These are phyloP conservation scores for Egretta garzetta DNA, from an alignment of 2,113 vertebrate genomes.

Conservation along the genomic window DNA sequence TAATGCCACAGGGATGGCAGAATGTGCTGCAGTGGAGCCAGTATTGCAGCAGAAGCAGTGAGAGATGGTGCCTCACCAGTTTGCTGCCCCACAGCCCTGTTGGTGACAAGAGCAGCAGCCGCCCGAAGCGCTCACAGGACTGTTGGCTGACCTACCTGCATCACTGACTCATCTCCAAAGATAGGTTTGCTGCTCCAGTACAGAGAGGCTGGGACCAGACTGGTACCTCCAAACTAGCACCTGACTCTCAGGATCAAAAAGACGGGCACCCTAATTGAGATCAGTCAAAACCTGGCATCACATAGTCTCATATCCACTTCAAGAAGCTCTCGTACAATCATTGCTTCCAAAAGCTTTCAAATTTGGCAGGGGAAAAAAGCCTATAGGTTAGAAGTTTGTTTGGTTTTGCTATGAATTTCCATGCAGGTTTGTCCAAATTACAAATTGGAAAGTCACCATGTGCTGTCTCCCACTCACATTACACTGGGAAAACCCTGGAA, in stretches of 20 bases:
- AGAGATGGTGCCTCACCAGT: constrained; percentile 44
- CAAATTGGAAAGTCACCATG: not conserved
- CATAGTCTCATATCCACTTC: not conserved
- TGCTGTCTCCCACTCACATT: constrained; percentile 23
- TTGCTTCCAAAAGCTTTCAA: not conserved
- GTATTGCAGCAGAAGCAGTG: constrained; percentile 40
- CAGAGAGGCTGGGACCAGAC: constrained; percentile 28
- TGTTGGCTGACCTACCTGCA: constrained; percentile 50
- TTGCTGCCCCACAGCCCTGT: constrained; percentile 29
- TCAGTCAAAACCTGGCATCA: constrained; percentile 38
- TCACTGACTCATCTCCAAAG: constrained; percentile 62
- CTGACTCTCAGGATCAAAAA: constrained; percentile 49
- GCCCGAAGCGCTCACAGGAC: not conserved
- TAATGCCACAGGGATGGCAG: not conserved
- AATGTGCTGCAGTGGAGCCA: constrained; percentile 9
- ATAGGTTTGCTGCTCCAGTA: constrained; percentile 43
- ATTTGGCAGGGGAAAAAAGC: not conserved
- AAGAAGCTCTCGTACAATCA: not conserved
- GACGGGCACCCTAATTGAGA: constrained; percentile 5
- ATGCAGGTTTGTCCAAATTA: constrained; percentile 12
- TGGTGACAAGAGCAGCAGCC: constrained; percentile 21
- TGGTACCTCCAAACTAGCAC: constrained; percentile 55
- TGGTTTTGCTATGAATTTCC: not conserved
- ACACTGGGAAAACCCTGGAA: constrained; percentile 39
- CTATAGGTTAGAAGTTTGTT: not conserved